Evolutionary conservation across 1,140 invertebrate species (phyloP).

Genomic region (Tetranychus urticae): DNA sequence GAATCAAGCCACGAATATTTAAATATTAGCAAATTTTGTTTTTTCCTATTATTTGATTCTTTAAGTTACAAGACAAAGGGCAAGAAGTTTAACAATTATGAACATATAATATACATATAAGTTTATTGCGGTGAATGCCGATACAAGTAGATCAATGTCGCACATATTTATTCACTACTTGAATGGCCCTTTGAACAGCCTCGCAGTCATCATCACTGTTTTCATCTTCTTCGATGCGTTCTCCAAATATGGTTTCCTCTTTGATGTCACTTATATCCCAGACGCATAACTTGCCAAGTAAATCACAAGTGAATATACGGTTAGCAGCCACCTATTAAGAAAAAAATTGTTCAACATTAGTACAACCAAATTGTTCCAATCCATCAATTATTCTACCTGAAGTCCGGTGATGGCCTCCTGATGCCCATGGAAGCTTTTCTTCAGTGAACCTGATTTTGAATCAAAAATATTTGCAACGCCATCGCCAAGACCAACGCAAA

Average conservation of each 20-base stretch:
- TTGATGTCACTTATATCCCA: slow-evolving; percentile 13
- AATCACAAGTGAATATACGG: slow-evolving; percentile 13
- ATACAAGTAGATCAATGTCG: neutral
- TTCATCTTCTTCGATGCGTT: slow-evolving; percentile 5
- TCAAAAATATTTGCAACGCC: slow-evolving; percentile 22
- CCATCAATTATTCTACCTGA: slow-evolving; percentile 9
- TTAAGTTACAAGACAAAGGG: too few relatives aligned
- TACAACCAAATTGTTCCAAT: neutral
- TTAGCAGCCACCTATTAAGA: slow-evolving; percentile 11
- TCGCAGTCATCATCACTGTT: slow-evolving; percentile 7
- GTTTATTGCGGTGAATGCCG: too few relatives aligned
- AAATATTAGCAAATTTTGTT: too few relatives aligned
- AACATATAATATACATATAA: too few relatives aligned
- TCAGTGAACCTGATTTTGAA: slow-evolving; percentile 26
- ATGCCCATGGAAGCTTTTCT: slow-evolving; percentile 23
- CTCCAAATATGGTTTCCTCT: slow-evolving; percentile 14
- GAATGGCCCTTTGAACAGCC: neutral
- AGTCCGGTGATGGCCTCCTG: slow-evolving; percentile 21
- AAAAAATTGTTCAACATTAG: neutral
- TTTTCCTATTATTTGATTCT: too few relatives aligned
- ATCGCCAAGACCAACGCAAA: slow-evolving; percentile 4
- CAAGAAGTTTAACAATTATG: too few relatives aligned
- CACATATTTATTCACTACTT: neutral
- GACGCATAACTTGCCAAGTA: slow-evolving; percentile 13
- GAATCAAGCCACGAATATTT: too few relatives aligned